Percentiles rank a stretch among this genome's conserved stretches.
Conservation (phyloP, 2,888 invertebrate species). For the Ganaspis brasiliensis region DNA sequence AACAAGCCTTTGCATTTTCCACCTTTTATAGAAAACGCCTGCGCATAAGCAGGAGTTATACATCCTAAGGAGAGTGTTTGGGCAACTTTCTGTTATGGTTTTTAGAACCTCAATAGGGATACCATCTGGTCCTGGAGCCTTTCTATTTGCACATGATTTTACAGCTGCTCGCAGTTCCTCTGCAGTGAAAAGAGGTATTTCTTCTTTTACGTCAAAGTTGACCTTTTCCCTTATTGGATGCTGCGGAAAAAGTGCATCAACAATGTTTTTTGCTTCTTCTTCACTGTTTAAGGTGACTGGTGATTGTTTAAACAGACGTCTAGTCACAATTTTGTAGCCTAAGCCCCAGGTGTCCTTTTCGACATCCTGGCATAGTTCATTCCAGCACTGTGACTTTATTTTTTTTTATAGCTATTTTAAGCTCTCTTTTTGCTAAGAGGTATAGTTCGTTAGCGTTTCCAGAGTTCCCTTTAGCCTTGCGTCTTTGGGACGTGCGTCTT, state of each 20-base stretch:
- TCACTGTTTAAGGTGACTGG: conserved; percentile 11
- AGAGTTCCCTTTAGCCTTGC: conserved; percentile 28
- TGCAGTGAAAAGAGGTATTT: conserved; percentile 48
- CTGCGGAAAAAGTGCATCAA: conserved; percentile 50
- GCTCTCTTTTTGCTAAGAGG: conserved; percentile 44
- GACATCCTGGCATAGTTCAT: conserved; percentile 57
- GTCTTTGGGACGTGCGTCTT: conserved; percentile 51
- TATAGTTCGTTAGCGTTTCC: not conserved
- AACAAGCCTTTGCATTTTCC: conserved; percentile 60
- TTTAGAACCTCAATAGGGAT: conserved; percentile 62
- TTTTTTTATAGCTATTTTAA: conserved; percentile 38
- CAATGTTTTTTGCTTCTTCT: conserved; percentile 45
- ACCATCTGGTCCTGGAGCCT: conserved; percentile 63
- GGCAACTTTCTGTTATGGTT: conserved; percentile 40
- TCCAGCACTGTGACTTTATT: conserved; percentile 61
- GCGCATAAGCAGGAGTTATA: conserved; percentile 46
- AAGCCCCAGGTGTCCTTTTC: conserved; percentile 61
- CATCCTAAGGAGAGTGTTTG: conserved; percentile 47
- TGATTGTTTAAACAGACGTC: conserved; percentile 12
- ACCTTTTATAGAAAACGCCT: conserved; percentile 54
- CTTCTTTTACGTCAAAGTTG: not conserved
- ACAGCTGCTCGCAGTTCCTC: conserved; percentile 54
- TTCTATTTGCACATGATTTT: conserved; percentile 50
- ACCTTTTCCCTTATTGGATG: conserved; percentile 43
- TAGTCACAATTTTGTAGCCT: conserved; percentile 61